Evolutionary conservation across 2,797 vertebrate genomes (phyloP), one percentile per base, ranked within the genome.

Genomic region (Oreochromis mossambicus): DNA sequence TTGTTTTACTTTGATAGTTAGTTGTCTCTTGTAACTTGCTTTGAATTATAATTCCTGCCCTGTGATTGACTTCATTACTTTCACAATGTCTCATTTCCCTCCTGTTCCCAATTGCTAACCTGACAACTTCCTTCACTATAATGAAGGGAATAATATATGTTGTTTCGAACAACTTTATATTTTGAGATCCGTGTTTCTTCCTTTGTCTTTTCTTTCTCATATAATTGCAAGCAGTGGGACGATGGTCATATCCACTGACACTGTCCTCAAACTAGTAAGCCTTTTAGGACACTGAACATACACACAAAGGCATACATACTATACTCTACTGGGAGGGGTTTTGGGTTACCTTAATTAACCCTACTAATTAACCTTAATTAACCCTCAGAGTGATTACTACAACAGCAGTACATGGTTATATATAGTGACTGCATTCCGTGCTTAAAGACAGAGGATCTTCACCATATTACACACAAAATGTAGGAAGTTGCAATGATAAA

Each of bases 221-320:
- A 21, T 83, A 81, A 54, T 85, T 85, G 14, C 58, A 52, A 77
- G 63, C 51, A 24, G 52, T 6, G 36, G 21, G n/a, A 43, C 56
- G 54, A 82, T 68, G 78, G 73, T 54, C 38, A 50, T 73, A 78
- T 86, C 83, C 76, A 58, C 66, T 55, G 54, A 41, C 21, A 79
- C 78, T 46, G 41, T 78, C 24, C 54, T 77, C 41, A 54, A 14
- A 79, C 26, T 78, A 81, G 43, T 63, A 15, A 77, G n/a, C 36
- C 21, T 34, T 81, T 79, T 13, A 81, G 21, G 13, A 73, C 36
- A 79, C 26, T 8, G n/a, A 14, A 79, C 36, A 7, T 17, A 34
- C 8, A 66, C 21, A 63, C 9, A 3, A 58, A 81, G 51, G 5
- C 52, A 41, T 3, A 21, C 32, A 66, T 14, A 55, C 6, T 58